phyloP scores from a whole-genome alignment of 2,797 vertebrate genomes.

The Poecilia wingei region DNA sequence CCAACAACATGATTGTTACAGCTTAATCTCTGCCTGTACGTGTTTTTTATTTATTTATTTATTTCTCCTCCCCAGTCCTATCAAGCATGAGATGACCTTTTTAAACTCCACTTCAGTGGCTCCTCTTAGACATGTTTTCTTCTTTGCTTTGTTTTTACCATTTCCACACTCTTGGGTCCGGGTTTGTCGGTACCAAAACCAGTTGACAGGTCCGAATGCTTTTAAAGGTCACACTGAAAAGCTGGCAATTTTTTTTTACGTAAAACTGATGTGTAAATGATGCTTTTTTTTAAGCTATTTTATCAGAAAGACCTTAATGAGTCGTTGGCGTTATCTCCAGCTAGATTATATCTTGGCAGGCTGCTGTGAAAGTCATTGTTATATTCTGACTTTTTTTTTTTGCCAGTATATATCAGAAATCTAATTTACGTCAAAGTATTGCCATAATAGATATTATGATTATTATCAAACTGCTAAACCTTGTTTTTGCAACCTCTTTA shows the following conservation, averaged over 20 bases:
- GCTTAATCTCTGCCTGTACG: not conserved
- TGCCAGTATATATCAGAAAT: not conserved
- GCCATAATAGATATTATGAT: not conserved
- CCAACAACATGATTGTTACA: not conserved
- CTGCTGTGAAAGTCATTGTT: not conserved
- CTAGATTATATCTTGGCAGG: not conserved
- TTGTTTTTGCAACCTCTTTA: not conserved
- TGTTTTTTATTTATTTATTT: not conserved
- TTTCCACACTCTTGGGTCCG: conserved; percentile 17
- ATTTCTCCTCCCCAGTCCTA: not conserved
- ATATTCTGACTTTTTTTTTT: not conserved
- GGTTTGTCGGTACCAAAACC: conserved; percentile 1
- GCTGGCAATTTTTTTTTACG: conserved; percentile 2
- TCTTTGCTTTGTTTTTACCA: not conserved
- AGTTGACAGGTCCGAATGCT: not conserved
- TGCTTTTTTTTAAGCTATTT: not conserved
- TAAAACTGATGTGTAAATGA: not conserved
- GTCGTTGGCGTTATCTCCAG: not conserved
- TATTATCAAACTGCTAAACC: not conserved
- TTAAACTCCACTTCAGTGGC: conserved; percentile 39
- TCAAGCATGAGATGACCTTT: conserved; percentile 26
- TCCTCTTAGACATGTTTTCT: not conserved
- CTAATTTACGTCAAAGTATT: not conserved
- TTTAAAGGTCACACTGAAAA: conserved; percentile 1
- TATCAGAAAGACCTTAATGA: not conserved